Percentiles rank a stretch among this genome's conserved stretches.
Evolutionary conservation across 1,140 invertebrate genomes (phyloP).

Genomic region (Aradophagus sp.): DNA sequence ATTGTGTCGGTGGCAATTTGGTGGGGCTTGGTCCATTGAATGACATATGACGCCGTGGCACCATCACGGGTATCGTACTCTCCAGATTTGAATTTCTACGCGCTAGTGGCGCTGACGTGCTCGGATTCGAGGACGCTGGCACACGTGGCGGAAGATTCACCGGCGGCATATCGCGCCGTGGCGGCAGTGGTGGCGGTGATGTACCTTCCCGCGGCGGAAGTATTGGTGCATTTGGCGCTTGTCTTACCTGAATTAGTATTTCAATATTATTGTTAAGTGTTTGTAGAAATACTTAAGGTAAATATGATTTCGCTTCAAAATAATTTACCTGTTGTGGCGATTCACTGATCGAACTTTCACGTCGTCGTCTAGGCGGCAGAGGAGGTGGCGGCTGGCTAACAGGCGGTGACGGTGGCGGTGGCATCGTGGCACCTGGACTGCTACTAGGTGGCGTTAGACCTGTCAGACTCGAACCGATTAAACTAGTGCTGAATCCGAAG

Average conservation of each 20-base stretch:
- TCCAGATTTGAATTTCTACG: conserved; percentile 73
- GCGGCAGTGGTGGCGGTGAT: conserved; percentile 79
- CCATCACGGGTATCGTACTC: conserved; percentile 59
- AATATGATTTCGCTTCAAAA: too few species aligned
- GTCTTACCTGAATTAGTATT: conserved; percentile 69
- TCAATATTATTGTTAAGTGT: too few species aligned
- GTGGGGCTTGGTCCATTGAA: conserved; percentile 73
- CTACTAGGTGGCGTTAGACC: conserved; percentile 66
- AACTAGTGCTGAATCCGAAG: conserved; percentile 70
- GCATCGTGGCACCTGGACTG: conserved; percentile 73
- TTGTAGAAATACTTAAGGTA: too few species aligned
- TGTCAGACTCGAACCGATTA: conserved; percentile 63
- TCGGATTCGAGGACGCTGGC: conserved; percentile 65
- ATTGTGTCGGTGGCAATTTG: conserved; percentile 68
- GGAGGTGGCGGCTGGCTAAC: conserved; percentile 75
- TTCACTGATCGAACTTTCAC: conserved; percentile 79
- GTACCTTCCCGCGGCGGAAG: conserved; percentile 78
- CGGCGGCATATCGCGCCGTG: conserved; percentile 73
- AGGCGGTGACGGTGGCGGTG: conserved; percentile 56
- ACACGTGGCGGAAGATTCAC: conserved; percentile 72
- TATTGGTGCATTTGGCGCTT: conserved; percentile 78
- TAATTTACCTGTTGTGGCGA: conserved; percentile 74
- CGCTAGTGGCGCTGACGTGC: conserved; percentile 66
- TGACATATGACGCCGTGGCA: conserved; percentile 70
- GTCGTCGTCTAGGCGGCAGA: conserved; percentile 77